These are phyloP conservation scores for Melanotaenia duboulayi DNA, from an alignment of 2,113 vertebrate species.

Conservation along the genomic window DNA sequence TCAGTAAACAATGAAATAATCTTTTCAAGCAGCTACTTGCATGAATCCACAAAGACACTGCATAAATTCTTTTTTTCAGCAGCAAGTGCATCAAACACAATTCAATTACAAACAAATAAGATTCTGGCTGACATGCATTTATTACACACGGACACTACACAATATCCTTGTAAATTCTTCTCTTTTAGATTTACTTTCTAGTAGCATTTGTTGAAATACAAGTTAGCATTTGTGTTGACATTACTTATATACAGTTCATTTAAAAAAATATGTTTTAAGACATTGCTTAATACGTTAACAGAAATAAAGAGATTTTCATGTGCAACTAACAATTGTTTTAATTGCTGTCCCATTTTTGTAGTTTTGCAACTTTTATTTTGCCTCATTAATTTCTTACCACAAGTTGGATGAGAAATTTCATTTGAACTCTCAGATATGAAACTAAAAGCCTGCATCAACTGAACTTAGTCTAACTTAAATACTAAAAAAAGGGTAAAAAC, in stretches of 20 bases:
- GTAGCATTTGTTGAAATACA: constrained; percentile 19
- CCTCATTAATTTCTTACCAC: not conserved
- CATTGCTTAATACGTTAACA: constrained; percentile 34
- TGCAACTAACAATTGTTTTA: constrained; percentile 40
- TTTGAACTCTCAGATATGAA: not conserved
- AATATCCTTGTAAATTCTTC: constrained; percentile 20
- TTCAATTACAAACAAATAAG: constrained; percentile 20
- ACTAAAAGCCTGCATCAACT: not conserved
- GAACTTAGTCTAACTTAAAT: not conserved
- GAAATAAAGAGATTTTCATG: constrained; percentile 73
- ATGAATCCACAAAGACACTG: constrained; percentile 29
- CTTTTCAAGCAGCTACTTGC: constrained; percentile 26
- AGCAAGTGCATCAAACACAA: constrained; percentile 24
- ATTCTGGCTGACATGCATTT: constrained; percentile 1
- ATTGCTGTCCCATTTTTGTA: constrained; percentile 20
- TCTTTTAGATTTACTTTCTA: constrained; percentile 35
- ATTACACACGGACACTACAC: constrained; percentile 30
- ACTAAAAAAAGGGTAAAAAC: not conserved
- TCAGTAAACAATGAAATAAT: constrained; percentile 36
- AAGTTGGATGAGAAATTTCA: not conserved
- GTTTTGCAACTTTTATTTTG: not conserved
- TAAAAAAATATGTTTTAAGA: constrained; percentile 39
- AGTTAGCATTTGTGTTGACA: constrained; percentile 28
- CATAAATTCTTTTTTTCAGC: constrained; percentile 41
- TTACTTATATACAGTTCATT: constrained; percentile 29